A percentile compares a stretch with the other conserved stretches of the same genome.
phyloP scores from a whole-genome alignment of 2,113 vertebrate species.

The Siniperca chuatsi region DNA sequence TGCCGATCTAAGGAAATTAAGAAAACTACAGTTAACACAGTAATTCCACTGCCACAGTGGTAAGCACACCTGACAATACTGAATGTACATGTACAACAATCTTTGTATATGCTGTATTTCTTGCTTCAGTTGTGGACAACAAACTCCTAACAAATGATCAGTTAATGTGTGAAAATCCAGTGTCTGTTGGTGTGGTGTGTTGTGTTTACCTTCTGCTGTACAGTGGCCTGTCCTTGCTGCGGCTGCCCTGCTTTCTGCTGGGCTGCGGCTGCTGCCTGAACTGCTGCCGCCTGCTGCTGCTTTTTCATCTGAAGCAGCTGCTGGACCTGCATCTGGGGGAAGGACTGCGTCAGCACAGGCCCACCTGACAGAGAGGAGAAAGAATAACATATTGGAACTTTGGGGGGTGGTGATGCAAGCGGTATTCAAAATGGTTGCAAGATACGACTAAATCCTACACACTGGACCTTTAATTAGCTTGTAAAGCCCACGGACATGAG shows the following conservation, averaged over 20 bases:
- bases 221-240: conserved; percentile 86
- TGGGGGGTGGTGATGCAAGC: no score
- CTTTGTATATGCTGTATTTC: neutral
- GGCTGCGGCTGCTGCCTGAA: conserved; percentile 82
- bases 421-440: no score
- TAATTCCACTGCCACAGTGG: neutral
- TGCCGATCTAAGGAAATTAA: conserved; percentile 60
- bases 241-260: conserved; percentile 91
- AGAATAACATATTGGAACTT: neutral
- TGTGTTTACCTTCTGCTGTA: conserved; percentile 90
- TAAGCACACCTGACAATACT: neutral
- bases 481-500: neutral
- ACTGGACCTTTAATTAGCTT: neutral
- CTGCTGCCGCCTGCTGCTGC: conserved; percentile 77
- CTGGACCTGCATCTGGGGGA: conserved; percentile 83
- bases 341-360: conserved; percentile 85
- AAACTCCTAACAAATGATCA: neutral
- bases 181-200: neutral
- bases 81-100: neutral
- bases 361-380: conserved; percentile 78
- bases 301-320: conserved; percentile 87
- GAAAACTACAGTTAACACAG: neutral
- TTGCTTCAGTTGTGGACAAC: neutral
- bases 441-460: no score
- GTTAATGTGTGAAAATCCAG: neutral